phyloP scores from a whole-genome alignment of 1,140 invertebrate genomes.

The Drosophila melanogaster region Release_6_plus_ISO1_MT NT_033779.5:2163501-2164000 shows the following conservation, averaged over 20 bases:
- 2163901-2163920: constrained; percentile 78
- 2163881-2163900: constrained; percentile 69
- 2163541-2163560: constrained; percentile 53
- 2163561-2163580: constrained; percentile 40
- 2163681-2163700: neutral
- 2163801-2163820: constrained; percentile 33
- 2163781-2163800: constrained; percentile 67
- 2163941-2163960: constrained; percentile 84
- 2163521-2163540: constrained; percentile 43
- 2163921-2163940: constrained; percentile 84
- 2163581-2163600: constrained; percentile 17
- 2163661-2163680: neutral
- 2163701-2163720: too few relatives aligned
- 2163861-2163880: constrained; percentile 51
- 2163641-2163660: neutral
- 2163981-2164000: constrained; percentile 28
- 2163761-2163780: constrained; percentile 74
- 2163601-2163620: neutral
- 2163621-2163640: neutral
- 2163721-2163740: constrained; percentile 8
- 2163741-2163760: constrained; percentile 59
- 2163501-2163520: constrained; percentile 59
- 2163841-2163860: constrained; percentile 16
- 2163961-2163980: constrained; percentile 80
- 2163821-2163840: constrained; percentile 33